phyloP scores from a whole-genome alignment of 2,888 invertebrate species.

The Ennomos erosarius region DNA sequence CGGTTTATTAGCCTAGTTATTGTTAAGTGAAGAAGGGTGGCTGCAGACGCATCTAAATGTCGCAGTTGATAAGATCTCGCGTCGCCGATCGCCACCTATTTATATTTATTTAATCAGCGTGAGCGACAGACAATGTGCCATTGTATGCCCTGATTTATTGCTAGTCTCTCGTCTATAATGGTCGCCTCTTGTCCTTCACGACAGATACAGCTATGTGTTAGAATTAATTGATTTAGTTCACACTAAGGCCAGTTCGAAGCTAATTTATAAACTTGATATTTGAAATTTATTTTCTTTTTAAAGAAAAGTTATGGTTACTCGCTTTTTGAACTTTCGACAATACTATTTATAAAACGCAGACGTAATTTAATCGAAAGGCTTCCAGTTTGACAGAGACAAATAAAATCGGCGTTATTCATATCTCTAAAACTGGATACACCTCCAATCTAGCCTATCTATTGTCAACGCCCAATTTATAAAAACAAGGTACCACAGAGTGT shows the following conservation, averaged over 20 bases:
- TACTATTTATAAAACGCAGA: too few relatives aligned
- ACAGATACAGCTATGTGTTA: slow-evolving; percentile 35
- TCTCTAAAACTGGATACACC: too few relatives aligned
- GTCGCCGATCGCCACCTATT: slow-evolving; percentile 79
- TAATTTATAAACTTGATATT: slow-evolving; percentile 3
- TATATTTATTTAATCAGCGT: slow-evolving; percentile 81
- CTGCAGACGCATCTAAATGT: slow-evolving; percentile 67
- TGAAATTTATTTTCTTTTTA: too few relatives aligned
- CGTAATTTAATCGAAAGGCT: too few relatives aligned
- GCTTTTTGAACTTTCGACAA: too few relatives aligned
- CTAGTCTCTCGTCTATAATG: slow-evolving; percentile 53
- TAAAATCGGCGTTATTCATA: too few relatives aligned
- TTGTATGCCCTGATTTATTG: slow-evolving; percentile 82
- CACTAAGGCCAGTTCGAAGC: slow-evolving; percentile 14
- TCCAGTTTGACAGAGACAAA: too few relatives aligned
- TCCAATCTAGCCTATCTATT: too few relatives aligned
- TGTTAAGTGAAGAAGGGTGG: slow-evolving; percentile 56
- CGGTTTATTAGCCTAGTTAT: slow-evolving; percentile 58
- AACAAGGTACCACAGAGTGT: too few relatives aligned
- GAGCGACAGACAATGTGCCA: slow-evolving; percentile 83
- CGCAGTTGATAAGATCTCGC: slow-evolving; percentile 78
- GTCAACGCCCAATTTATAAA: too few relatives aligned
- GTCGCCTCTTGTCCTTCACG: slow-evolving; percentile 49
- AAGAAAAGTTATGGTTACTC: too few relatives aligned
- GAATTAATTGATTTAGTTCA: slow-evolving; percentile 30